A percentile compares a stretch with the other conserved stretches of the same genome.
phyloP scores from a whole-genome alignment of 2,113 vertebrate species.

The Malurus elegans region DNA sequence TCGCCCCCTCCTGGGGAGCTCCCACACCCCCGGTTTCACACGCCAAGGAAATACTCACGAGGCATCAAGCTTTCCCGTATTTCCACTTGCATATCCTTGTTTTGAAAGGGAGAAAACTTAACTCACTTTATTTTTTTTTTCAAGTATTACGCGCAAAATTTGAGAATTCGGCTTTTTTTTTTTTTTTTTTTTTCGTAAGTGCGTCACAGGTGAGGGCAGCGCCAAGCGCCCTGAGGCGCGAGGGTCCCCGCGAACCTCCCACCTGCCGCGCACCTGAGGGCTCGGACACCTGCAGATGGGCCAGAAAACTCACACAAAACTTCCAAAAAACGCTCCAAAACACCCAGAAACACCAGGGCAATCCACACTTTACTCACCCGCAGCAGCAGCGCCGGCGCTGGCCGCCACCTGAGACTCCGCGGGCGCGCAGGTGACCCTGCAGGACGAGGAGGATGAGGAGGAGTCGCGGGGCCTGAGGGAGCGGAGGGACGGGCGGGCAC shows the following conservation, averaged over 20 bases:
- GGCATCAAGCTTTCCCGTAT: accelerated
- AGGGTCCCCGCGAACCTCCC: accelerated
- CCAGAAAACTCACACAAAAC: too few relatives aligned
- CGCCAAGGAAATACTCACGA: accelerated
- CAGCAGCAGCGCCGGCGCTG: too few relatives aligned
- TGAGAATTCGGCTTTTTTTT: accelerated
- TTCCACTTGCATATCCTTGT: neutral
- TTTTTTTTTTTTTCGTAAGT: neutral
- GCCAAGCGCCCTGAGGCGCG: accelerated
- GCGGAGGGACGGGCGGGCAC: too few relatives aligned
- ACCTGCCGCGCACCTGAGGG: accelerated
- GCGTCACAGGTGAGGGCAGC: accelerated
- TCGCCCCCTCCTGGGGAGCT: neutral
- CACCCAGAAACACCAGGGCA: accelerated
- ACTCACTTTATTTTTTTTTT: accelerated
- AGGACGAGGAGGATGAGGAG: too few relatives aligned
- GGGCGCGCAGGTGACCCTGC: too few relatives aligned
- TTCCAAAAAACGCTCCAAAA: accelerated
- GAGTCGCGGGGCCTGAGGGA: too few relatives aligned
- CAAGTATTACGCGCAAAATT: accelerated
- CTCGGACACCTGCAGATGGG: too few relatives aligned
- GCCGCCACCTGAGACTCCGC: too few relatives aligned
- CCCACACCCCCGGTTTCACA: accelerated
- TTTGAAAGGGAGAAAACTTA: neutral
- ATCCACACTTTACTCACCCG: too few relatives aligned